Evolutionary conservation across 1,140 invertebrate genomes (phyloP).

Genomic region (Sinella curviseta): DNA sequence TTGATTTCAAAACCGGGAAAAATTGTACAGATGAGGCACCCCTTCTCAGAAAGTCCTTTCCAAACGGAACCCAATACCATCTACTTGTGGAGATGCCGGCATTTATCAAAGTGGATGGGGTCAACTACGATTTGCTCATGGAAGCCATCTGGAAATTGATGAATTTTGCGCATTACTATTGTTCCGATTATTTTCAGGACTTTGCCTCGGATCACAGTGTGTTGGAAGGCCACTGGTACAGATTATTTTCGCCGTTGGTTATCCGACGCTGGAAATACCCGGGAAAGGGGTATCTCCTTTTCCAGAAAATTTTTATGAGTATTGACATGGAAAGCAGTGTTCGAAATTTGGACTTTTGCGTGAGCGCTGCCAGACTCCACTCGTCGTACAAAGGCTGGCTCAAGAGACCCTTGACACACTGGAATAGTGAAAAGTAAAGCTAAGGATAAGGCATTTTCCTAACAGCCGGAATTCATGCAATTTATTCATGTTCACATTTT

Average conservation of each 20-base stretch:
- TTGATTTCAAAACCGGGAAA: slow-evolving; percentile 13
- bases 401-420: slow-evolving; percentile 27
- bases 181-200: slow-evolving; percentile 32
- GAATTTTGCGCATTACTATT: slow-evolving; percentile 40
- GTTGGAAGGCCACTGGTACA: slow-evolving; percentile 25
- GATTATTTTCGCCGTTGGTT: slow-evolving; percentile 33
- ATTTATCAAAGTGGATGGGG: slow-evolving; percentile 25
- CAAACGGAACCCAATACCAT: slow-evolving; percentile 21
- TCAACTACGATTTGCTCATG: slow-evolving; percentile 36
- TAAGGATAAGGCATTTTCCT: too few relatives aligned
- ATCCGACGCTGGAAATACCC: slow-evolving; percentile 40
- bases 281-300: slow-evolving; percentile 32
- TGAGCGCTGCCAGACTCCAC: slow-evolving; percentile 35
- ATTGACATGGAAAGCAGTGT: slow-evolving; percentile 26
- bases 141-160: slow-evolving; percentile 42
- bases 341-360: slow-evolving; percentile 36
- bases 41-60: slow-evolving; percentile 5
- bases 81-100: slow-evolving; percentile 24
- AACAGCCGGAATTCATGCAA: too few relatives aligned
- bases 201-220: slow-evolving; percentile 32
- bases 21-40: slow-evolving; percentile 29
- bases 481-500: too few relatives aligned
- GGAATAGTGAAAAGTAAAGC: neutral
- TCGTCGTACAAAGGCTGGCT: slow-evolving; percentile 41
- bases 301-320: slow-evolving; percentile 29